Evolutionary conservation across 1,140 invertebrate genomes (phyloP).

Genomic region (Ceratina japonica): DNA sequence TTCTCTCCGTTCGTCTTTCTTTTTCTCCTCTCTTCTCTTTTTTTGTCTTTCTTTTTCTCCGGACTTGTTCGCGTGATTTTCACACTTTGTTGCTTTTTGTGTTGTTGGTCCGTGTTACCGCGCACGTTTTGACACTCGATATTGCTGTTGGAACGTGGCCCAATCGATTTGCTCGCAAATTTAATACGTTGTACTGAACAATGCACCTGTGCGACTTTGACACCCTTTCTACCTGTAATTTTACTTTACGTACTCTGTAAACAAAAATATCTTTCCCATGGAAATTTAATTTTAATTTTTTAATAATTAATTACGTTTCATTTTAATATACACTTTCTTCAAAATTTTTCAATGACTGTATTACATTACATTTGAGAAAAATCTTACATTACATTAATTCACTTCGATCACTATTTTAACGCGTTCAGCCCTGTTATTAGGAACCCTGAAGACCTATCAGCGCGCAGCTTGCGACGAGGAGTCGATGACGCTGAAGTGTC

Average conservation of each 20-base stretch:
- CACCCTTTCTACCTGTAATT: too few relatives aligned
- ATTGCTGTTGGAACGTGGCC: background rate
- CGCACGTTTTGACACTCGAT: background rate
- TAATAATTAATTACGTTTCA: too few relatives aligned
- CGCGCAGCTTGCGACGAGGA: conserved; percentile 93
- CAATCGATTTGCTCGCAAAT: conserved; percentile 2
- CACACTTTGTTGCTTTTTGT: background rate
- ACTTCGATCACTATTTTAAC: conserved; percentile 53
- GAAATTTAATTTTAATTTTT: too few relatives aligned
- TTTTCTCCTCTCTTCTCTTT: background rate
- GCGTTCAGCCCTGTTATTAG: conserved; percentile 88
- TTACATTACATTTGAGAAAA: too few relatives aligned
- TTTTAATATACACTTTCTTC: too few relatives aligned
- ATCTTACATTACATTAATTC: background rate
- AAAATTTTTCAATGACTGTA: too few relatives aligned
- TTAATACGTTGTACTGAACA: background rate
- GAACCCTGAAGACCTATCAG: conserved; percentile 93
- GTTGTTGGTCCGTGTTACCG: too few relatives aligned
- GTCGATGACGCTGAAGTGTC: conserved; percentile 90
- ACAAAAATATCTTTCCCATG: too few relatives aligned
- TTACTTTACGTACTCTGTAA: too few relatives aligned
- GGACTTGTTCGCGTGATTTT: background rate
- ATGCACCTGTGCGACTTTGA: too few relatives aligned
- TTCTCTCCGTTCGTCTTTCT: too few relatives aligned
- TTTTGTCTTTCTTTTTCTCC: background rate